phyloP scores from a whole-genome alignment of 2,113 vertebrate species.

The Pogona vitticeps region DNA sequence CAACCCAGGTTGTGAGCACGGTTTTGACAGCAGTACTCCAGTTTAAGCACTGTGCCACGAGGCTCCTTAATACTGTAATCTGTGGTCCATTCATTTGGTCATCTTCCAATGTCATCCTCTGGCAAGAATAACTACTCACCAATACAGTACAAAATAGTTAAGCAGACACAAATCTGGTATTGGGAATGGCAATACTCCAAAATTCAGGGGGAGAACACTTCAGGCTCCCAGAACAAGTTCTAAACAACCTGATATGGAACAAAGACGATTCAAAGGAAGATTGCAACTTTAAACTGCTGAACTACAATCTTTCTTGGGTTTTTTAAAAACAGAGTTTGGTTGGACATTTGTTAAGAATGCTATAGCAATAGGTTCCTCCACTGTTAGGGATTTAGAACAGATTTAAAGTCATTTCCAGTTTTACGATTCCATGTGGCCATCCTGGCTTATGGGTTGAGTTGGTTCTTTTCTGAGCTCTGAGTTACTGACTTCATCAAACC shows the following conservation, averaged over 20 bases:
- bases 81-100: not conserved
- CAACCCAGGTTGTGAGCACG: no score
- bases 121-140: no score
- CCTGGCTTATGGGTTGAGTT: not conserved
- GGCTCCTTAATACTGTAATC: not conserved
- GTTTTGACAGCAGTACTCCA: no score
- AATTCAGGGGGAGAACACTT: not conserved
- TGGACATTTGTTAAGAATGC: not conserved
- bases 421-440: no score
- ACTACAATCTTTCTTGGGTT: not conserved
- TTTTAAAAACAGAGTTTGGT: no score
- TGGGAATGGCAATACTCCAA: not conserved
- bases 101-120: not conserved
- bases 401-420: no score
- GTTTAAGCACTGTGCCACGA: no score
- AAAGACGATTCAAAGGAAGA: not conserved
- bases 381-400: no score
- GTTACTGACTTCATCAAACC: not conserved
- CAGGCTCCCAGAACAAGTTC: not conserved
- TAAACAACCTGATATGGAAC: not conserved
- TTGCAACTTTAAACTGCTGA: not conserved
- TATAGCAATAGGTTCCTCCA: not conserved
- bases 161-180: no score
- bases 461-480: not conserved
- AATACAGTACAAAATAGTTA: no score